Percentiles rank a stretch among this genome's conserved stretches.
These are phyloP conservation scores for Alectura lathami DNA, from an alignment of 2,113 vertebrate genomes.

Conservation along the genomic window DNA sequence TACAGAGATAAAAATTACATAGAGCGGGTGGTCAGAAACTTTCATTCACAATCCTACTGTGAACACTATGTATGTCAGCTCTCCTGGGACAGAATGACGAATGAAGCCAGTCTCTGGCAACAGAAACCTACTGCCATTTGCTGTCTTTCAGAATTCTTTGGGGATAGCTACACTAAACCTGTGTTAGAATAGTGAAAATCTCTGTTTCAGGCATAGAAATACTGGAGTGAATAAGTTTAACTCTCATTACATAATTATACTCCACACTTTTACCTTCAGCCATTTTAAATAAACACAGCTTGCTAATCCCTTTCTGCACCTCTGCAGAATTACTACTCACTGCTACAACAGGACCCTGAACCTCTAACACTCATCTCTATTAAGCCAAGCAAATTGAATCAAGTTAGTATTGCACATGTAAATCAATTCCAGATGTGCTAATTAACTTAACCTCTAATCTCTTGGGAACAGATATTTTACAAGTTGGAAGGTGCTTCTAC, in stretches of 20 bases:
- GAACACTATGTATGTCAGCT: background rate
- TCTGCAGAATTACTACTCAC: background rate
- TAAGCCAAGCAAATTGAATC: background rate
- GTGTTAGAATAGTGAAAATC: background rate
- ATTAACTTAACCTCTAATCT: background rate
- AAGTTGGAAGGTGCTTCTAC: background rate
- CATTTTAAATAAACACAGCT: background rate
- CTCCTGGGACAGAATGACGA: background rate
- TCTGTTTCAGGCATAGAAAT: background rate
- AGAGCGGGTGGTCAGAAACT: background rate
- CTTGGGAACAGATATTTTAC: background rate
- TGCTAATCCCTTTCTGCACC: background rate
- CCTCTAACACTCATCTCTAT: background rate
- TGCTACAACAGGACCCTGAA: background rate
- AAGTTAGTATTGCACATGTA: background rate
- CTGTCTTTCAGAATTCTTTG: background rate
- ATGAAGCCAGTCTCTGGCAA: background rate
- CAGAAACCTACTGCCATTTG: rapidly evolving
- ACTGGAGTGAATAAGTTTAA: background rate
- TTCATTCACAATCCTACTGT: background rate
- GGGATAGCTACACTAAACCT: background rate
- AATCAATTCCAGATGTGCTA: background rate
- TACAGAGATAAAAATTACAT: background rate
- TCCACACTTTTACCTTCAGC: background rate
- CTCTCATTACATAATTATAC: background rate